These are phyloP conservation scores for Trachymyrmex septentrionalis DNA, from an alignment of 1,140 invertebrate species.

Conservation along the genomic window DNA sequence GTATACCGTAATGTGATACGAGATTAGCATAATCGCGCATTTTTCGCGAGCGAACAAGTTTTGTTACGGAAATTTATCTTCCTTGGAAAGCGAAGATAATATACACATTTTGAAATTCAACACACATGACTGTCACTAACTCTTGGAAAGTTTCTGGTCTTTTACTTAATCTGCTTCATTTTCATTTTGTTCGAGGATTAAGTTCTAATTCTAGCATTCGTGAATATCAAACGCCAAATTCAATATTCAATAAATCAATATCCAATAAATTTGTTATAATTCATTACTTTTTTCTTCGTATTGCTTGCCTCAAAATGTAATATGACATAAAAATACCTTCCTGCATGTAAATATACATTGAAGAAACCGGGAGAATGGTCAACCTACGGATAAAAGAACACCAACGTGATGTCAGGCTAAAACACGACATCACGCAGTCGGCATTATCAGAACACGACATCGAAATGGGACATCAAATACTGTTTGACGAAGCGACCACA, in stretches of 20 bases:
- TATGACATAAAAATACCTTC: too few relatives aligned
- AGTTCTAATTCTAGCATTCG: background rate
- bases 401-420: too few relatives aligned
- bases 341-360: too few relatives aligned
- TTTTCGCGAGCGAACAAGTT: background rate
- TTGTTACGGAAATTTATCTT: slow-evolving; percentile 42
- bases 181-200: background rate
- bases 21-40: slow-evolving; percentile 52
- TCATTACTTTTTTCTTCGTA: background rate
- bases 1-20: slow-evolving; percentile 33
- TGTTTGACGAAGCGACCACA: too few relatives aligned
- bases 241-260: background rate
- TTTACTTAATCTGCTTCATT: background rate
- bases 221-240: background rate
- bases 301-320: too few relatives aligned
- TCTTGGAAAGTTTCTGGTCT: background rate
- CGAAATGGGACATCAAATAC: too few relatives aligned
- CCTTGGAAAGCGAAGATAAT: background rate
- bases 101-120: slow-evolving; percentile 24
- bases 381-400: too few relatives aligned
- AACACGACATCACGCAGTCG: too few relatives aligned
- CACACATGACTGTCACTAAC: background rate
- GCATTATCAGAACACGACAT: too few relatives aligned
- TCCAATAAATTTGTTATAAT: background rate
- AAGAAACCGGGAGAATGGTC: too few relatives aligned